Base-by-base conservation (phyloP, 1,140 invertebrate species). In the Procambarus clarkii region DNA sequence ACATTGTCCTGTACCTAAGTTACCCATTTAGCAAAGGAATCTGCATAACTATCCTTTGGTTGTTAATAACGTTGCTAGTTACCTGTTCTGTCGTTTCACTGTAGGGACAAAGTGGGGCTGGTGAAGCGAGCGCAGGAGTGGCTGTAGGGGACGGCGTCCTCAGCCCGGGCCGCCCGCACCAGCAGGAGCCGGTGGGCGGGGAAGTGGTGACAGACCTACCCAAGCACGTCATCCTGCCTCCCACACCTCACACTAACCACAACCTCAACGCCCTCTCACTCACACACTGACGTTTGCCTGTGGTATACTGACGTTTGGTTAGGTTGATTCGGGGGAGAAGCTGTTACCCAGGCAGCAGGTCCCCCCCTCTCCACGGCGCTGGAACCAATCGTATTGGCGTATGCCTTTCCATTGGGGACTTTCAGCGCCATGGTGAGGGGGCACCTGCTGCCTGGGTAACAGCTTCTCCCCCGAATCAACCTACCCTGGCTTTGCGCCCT, bases 151-250 rank as follows among this genome's bases (percentile, higher is more conserved):
- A 54, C 8, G 79, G n/a, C 24, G 0, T 9, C n/a, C 24, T 34
- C n/a, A 74, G 69, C 69, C 64, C 64, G 64, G 21, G 21, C 4
- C 64, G 21, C 0, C 64, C 7, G 45, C 45, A 80, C 45, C 48
- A 81, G 50, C 48, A 81, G 50, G 50, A 21, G 21, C 8, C 7
- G 76, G 76, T 1, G n/a, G 76, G 3, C 1, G 24, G 18, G 44
- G 80, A 60, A 4, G 24, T 1, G 0, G 1, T 34, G 7, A 54
- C 4, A 34, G 69, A 34, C 5, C 0, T n/a, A 34, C 45, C 15
- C 58, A 46, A 83, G 45, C 58, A 83, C 24, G 69, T 83, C 21
- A 54, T 83, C 13, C 34, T 83, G 81, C 58, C 58, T 7, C 58
- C 15, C 4, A 18, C n/a, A 9, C 58, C 69, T 11, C 69, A 60